Conservation (phyloP, 1,140 invertebrate genomes). For the Drosophila azteca region DNA sequence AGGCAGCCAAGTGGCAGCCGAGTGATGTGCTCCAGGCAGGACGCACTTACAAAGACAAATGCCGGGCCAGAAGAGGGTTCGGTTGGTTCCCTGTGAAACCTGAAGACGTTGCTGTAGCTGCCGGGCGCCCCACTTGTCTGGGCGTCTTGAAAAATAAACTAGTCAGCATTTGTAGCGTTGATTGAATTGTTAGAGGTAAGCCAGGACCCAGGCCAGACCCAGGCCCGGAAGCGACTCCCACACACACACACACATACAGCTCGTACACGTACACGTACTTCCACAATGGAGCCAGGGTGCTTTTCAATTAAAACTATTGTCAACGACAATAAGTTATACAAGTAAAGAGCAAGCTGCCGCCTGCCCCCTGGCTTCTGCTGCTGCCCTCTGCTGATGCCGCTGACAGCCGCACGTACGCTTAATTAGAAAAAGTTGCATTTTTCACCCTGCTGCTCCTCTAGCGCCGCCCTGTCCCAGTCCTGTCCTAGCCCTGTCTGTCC, state of each 20-base stretch:
- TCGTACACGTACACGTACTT: conserved; percentile 1
- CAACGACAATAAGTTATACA: conserved; percentile 78
- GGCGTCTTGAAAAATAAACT: conserved; percentile 65
- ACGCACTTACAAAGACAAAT: conserved; percentile 63
- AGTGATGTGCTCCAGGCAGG: conserved; percentile 35
- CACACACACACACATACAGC: conserved; percentile 1
- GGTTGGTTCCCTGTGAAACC: no score
- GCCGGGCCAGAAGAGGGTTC: conserved; percentile 25
- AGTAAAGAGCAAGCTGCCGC: conserved; percentile 38
- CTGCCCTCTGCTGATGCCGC: conserved; percentile 59
- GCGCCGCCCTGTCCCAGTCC: no score
- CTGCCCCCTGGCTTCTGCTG: conserved; percentile 39
- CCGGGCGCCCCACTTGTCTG: conserved; percentile 20
- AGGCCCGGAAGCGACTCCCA: conserved; percentile 3
- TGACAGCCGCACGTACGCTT: conserved; percentile 79
- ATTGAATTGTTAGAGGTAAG: conserved; percentile 78
- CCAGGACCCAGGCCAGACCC: not conserved
- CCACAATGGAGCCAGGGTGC: conserved; percentile 7
- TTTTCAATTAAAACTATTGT: conserved; percentile 82
- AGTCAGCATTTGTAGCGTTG: conserved; percentile 79
- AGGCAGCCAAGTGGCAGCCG: conserved; percentile 46
- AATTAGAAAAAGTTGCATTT: conserved; percentile 76
- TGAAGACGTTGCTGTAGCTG: no score
- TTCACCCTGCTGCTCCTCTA: not conserved
- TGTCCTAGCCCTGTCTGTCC: conserved; percentile 21